A percentile compares a stretch with the other conserved stretches of the same genome.
phyloP scores from a whole-genome alignment of 1,140 invertebrate species.

The Diachasma alloeum region DNA sequence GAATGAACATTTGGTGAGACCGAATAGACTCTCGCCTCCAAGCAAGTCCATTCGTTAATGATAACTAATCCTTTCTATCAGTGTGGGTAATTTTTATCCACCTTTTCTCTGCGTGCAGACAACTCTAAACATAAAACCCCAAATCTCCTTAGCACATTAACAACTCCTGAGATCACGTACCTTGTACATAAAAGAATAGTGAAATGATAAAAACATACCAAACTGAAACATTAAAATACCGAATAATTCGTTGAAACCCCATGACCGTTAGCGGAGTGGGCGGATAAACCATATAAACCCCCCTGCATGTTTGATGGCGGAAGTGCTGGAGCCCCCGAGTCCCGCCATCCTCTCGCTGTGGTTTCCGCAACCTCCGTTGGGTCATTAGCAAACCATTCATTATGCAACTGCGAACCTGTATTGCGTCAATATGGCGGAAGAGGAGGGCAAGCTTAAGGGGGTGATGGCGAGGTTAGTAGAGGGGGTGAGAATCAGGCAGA shows the following conservation, averaged over 20 bases:
- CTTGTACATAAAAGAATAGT: neutral
- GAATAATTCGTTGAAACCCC: constrained; percentile 2
- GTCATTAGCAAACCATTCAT: constrained; percentile 61
- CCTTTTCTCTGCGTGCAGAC: too few relatives aligned
- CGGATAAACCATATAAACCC: constrained; percentile 18
- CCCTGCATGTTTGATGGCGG: constrained; percentile 55
- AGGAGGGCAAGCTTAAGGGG: neutral
- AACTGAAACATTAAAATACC: constrained; percentile 18
- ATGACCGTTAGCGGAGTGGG: constrained; percentile 20
- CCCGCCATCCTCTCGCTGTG: constrained; percentile 43
- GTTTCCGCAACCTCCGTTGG: constrained; percentile 59
- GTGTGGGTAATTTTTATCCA: too few relatives aligned
- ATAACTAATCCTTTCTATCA: too few relatives aligned
- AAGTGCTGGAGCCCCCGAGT: constrained; percentile 47
- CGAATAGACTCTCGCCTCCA: too few relatives aligned
- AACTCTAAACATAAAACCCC: too few relatives aligned
- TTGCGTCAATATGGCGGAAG: constrained; percentile 53
- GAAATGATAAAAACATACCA: neutral
- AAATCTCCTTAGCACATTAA: too few relatives aligned
- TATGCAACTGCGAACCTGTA: constrained; percentile 57
- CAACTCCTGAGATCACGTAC: too few relatives aligned
- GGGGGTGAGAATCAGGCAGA: constrained; percentile 38
- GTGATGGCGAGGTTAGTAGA: constrained; percentile 8
- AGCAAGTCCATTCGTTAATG: too few relatives aligned
- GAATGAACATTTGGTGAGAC: too few relatives aligned